A percentile compares a stretch with the other conserved stretches of the same genome.
These are phyloP conservation scores for Turritopsis dohrnii DNA, from an alignment of 30 jellyfish, hydroid and myxozoan species.

Conservation along the genomic window DNA sequence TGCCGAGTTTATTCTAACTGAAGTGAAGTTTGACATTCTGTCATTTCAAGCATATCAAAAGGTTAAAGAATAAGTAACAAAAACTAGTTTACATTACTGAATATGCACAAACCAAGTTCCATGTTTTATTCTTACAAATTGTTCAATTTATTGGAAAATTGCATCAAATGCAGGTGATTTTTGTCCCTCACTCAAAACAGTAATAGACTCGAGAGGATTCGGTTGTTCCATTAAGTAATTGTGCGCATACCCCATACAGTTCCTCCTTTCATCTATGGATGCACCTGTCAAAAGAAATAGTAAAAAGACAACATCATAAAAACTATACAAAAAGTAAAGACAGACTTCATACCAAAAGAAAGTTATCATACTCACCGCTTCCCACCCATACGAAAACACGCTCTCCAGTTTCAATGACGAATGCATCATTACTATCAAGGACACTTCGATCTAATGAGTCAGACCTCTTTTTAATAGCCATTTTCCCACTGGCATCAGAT, in stretches of 20 bases:
- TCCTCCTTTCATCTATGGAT: slow-evolving; percentile 88
- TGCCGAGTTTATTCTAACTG: neutral
- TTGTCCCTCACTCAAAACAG: slow-evolving; percentile 76
- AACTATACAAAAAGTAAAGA: neutral
- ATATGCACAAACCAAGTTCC: too few relatives aligned
- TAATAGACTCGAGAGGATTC: slow-evolving; percentile 73
- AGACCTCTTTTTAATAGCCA: slow-evolving; percentile 62
- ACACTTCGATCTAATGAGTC: slow-evolving; percentile 39
- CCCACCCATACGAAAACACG: slow-evolving; percentile 94
- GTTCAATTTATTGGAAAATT: neutral
- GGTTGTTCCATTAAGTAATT: slow-evolving; percentile 47
- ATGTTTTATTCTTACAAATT: too few relatives aligned
- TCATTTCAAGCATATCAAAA: neutral
- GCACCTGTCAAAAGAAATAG: slow-evolving; percentile 43
- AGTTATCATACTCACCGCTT: slow-evolving; percentile 3
- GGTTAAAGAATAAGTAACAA: neutral
- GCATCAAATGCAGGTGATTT: slow-evolving; percentile 33
- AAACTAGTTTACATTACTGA: too few relatives aligned
- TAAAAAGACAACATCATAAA: neutral
- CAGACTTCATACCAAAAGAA: too few relatives aligned
- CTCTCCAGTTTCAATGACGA: slow-evolving; percentile 17
- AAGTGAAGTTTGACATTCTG: too few relatives aligned
- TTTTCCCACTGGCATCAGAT: slow-evolving; percentile 84
- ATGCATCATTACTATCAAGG: slow-evolving; percentile 37
- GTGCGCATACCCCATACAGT: slow-evolving; percentile 81